Base-by-base conservation (phyloP, 2,113 vertebrate genomes). In the Oreochromis aureus region DNA sequence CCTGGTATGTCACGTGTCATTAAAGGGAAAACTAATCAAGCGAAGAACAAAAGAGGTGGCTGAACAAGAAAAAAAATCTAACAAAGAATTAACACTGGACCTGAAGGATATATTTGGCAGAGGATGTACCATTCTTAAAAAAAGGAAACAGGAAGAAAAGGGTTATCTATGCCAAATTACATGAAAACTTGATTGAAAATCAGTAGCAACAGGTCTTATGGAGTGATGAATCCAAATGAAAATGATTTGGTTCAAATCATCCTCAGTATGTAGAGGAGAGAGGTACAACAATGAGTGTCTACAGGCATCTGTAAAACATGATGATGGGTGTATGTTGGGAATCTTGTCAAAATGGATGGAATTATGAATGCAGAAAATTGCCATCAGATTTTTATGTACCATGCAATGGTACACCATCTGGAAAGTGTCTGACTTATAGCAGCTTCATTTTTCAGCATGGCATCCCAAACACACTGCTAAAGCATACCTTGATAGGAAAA, bases 81-180 rank as follows among this genome's bases (percentile, higher is more conserved):
- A 30, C 16, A 59, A 59, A 30, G 24, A 30, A 59, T 30, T 59
- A 30, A 59, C 56, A 15, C 56, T 59, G 56, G 24, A 30, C 13
- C 4, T 9, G 24, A 30, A 13, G 7, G 13, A 1, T 30, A 30
- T 59, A 59, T 59, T 59, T 59, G 24, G 56, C 56, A 30, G 56
- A 30, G 3, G 13, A 30, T 59, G 56, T 30, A 9, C 7, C 18
- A 36, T 66, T 66, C 6, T 63, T 63, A 8, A 58, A 27, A 30
- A 3, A 10, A 4, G 18, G 18, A n/a, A 63, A 0, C 0, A 1
- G 32, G 1, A 19, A n/a, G 6, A n/a, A 39, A 66, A 66, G 34
- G 34, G 18, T 66, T 36, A 39, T 36, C 18, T 1, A 22, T 13
- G 10, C 34, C 19, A 66, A 66, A 36, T 39, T 66, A n/a, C 34